These are phyloP conservation scores for Cheirogaleus major DNA, from an alignment of 2,797 vertebrate genomes.

Conservation along the genomic window DNA sequence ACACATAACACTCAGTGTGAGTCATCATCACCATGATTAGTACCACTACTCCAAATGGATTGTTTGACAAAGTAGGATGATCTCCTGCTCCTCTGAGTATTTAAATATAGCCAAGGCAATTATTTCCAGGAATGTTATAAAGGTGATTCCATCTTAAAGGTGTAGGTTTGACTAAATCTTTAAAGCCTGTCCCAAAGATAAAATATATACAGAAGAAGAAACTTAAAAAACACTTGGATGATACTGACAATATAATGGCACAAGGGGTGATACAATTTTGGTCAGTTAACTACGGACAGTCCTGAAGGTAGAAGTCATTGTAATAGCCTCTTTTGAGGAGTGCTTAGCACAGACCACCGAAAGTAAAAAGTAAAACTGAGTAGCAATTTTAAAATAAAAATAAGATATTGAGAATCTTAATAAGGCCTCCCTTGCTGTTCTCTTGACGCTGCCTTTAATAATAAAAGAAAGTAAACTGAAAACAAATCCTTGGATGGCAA, in stretches of 20 bases:
- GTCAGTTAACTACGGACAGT: background rate
- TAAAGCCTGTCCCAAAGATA: background rate
- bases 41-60: background rate
- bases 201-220: constrained; percentile 1
- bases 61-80: background rate
- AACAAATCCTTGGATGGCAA: background rate
- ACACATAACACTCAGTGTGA: background rate
- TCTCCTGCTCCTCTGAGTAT: background rate
- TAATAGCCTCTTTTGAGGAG: background rate
- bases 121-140: background rate
- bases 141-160: constrained; percentile 27
- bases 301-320: background rate
- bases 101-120: constrained; percentile 24
- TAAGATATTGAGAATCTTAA: constrained; percentile 40
- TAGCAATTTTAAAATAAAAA: constrained; percentile 52
- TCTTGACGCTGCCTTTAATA: constrained; percentile 19
- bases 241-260: background rate
- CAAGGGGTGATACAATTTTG: background rate
- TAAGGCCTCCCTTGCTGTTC: constrained; percentile 7
- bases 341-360: background rate
- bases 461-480: constrained; percentile 42
- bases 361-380: constrained; percentile 18
- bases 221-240: background rate
- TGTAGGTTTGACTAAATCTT: background rate
- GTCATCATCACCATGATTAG: background rate